phyloP scores from a whole-genome alignment of 1,140 invertebrate species.

The Nylanderia fulva region DNA sequence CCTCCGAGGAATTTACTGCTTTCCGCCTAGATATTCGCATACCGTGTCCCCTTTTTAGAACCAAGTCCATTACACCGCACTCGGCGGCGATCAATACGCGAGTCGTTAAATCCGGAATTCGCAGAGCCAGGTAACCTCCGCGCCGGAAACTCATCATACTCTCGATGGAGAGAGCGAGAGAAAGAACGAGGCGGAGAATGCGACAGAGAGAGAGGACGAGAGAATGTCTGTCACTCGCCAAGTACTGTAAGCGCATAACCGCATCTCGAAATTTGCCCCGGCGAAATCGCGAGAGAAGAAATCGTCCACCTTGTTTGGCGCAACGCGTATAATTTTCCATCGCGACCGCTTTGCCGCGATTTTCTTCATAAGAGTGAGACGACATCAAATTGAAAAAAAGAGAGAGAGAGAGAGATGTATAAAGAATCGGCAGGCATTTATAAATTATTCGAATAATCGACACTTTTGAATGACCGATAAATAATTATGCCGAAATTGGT shows the following conservation, averaged over 20 bases:
- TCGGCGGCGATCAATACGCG: constrained; percentile 49
- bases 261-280: constrained; percentile 22
- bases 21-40: constrained; percentile 21
- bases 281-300: background rate
- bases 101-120: constrained; percentile 58
- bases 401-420: background rate
- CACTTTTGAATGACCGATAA: too few relatives aligned
- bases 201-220: background rate
- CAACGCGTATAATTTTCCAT: background rate
- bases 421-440: background rate
- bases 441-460: background rate
- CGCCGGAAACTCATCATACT: constrained; percentile 62
- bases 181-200: constrained; percentile 13
- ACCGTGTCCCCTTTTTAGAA: constrained; percentile 24
- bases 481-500: too few relatives aligned
- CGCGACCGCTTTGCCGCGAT: background rate
- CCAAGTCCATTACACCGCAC: constrained; percentile 41
- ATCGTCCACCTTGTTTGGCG: background rate
- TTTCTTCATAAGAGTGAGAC: background rate
- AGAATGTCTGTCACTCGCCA: constrained; percentile 42
- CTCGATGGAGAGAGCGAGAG: constrained; percentile 19
- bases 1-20: constrained; percentile 26
- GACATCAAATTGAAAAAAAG: background rate
- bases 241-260: constrained; percentile 18
- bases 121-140: constrained; percentile 56